phyloP scores from a whole-genome alignment of 2,797 vertebrate species.

The Danio tinwini region DNA sequence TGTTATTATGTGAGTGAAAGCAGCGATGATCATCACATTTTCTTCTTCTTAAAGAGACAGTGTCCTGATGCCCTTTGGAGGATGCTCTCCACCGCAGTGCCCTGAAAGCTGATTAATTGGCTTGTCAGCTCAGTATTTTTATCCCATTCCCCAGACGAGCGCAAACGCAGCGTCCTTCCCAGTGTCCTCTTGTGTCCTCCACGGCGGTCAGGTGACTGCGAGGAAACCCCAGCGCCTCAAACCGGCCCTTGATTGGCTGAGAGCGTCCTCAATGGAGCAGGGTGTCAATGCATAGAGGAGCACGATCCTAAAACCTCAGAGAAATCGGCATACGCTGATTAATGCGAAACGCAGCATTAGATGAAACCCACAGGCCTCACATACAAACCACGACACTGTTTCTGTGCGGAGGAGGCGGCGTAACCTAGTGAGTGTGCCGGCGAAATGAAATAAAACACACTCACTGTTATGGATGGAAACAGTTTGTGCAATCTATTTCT shows the following conservation, averaged over 20 bases:
- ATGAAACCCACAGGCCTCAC: slow-evolving; percentile 51
- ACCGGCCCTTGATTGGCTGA: slow-evolving; percentile 37
- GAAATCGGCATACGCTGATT: slow-evolving; percentile 41
- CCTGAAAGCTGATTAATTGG: slow-evolving; percentile 70
- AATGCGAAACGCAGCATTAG: slow-evolving; percentile 50
- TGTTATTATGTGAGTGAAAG: slow-evolving; percentile 10
- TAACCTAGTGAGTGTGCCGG: slow-evolving; percentile 37
- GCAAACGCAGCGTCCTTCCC: slow-evolving; percentile 60
- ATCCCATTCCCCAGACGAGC: slow-evolving; percentile 64
- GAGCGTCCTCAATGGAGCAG: neutral
- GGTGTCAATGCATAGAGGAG: neutral
- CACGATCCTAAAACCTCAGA: slow-evolving; percentile 30
- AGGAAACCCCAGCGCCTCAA: slow-evolving; percentile 30
- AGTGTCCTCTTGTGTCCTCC: slow-evolving; percentile 62
- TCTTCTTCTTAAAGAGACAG: slow-evolving; percentile 56
- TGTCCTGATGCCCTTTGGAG: slow-evolving; percentile 47
- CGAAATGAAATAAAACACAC: slow-evolving; percentile 61
- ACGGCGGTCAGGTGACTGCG: slow-evolving; percentile 54
- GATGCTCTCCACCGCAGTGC: slow-evolving; percentile 60
- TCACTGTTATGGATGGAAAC: slow-evolving; percentile 67
- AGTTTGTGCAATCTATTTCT: slow-evolving; percentile 68
- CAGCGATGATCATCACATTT: neutral
- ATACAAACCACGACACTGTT: slow-evolving; percentile 3
- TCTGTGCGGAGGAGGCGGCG: slow-evolving; percentile 26
- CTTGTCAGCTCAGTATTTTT: slow-evolving; percentile 70